These are phyloP conservation scores for Bryconaethiops microstoma DNA, from an alignment of 2,797 vertebrate genomes.

Conservation along the genomic window DNA sequence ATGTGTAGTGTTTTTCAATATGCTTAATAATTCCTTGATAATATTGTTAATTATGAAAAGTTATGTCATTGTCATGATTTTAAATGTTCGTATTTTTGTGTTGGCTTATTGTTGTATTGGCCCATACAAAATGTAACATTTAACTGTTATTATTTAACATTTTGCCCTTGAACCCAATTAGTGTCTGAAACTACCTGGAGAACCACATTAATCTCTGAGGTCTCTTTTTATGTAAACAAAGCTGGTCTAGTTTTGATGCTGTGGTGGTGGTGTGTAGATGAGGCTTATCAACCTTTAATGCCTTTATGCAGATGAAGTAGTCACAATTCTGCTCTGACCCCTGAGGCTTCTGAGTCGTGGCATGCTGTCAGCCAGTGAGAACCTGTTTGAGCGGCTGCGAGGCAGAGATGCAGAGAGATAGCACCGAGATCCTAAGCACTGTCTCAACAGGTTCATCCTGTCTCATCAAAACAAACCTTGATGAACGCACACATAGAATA, in stretches of 20 bases:
- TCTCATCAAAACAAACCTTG: slow-evolving; percentile 1
- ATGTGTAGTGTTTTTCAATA: too few species aligned
- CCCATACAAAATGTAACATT: too few species aligned
- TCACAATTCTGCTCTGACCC: neutral
- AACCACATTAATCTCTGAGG: too few species aligned
- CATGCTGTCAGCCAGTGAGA: slow-evolving; percentile 45
- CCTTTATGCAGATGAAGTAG: neutral
- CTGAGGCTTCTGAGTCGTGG: slow-evolving; percentile 25
- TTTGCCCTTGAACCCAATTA: too few species aligned
- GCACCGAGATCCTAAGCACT: neutral
- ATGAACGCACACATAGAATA: neutral
- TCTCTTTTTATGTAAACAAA: neutral
- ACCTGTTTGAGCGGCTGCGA: slow-evolving; percentile 50
- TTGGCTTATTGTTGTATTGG: too few species aligned
- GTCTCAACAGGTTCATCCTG: neutral
- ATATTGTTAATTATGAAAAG: too few species aligned
- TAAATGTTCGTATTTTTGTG: too few species aligned
- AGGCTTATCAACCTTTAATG: neutral
- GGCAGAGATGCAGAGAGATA: slow-evolving; percentile 36
- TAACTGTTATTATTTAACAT: too few species aligned
- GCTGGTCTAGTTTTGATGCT: neutral
- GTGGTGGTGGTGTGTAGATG: neutral
- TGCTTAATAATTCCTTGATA: too few species aligned
- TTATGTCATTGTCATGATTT: too few species aligned
- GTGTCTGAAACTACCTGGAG: too few species aligned